These are phyloP conservation scores for Alcedo atthis DNA, from an alignment of 2,797 vertebrate species.

Conservation along the genomic window DNA sequence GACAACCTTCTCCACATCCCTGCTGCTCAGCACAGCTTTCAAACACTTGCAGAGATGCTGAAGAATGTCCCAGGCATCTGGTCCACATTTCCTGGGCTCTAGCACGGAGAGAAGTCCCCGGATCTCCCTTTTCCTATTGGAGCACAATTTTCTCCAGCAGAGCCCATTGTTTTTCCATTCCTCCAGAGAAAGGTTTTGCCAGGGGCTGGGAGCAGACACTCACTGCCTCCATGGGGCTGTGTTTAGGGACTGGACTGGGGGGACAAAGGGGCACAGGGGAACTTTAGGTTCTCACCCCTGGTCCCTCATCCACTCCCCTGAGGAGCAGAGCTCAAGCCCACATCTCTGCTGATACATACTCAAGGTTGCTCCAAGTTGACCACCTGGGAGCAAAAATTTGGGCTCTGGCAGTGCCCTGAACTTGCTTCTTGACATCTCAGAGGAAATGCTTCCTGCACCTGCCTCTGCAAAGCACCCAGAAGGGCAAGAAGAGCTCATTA, in stretches of 20 bases:
- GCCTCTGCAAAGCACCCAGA: accelerated
- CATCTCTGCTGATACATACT: not conserved
- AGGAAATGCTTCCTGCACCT: not conserved
- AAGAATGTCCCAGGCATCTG: not conserved
- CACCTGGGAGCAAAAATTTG: not conserved
- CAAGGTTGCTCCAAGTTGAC: not conserved
- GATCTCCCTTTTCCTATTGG: not conserved
- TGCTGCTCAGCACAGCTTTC: not conserved
- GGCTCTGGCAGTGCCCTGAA: not conserved
- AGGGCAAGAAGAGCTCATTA: accelerated
- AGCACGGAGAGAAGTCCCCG: not conserved
- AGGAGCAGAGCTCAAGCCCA: not conserved
- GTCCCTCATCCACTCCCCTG: too few species aligned
- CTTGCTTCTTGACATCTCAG: not conserved
- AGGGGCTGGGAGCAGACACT: not conserved
- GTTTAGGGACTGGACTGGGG: not conserved
- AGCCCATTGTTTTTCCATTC: not conserved
- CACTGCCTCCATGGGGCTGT: not conserved
- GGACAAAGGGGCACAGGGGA: not conserved
- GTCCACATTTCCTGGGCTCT: not conserved
- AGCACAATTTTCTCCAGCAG: not conserved
- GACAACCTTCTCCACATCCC: not conserved
- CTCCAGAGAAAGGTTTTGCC: not conserved
- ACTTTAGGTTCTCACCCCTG: not conserved
- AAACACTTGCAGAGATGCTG: not conserved